Evolutionary conservation across 2,113 vertebrate genomes (phyloP), one percentile per base, ranked within the genome.

Genomic region (Acrocephalus kingi): DNA sequence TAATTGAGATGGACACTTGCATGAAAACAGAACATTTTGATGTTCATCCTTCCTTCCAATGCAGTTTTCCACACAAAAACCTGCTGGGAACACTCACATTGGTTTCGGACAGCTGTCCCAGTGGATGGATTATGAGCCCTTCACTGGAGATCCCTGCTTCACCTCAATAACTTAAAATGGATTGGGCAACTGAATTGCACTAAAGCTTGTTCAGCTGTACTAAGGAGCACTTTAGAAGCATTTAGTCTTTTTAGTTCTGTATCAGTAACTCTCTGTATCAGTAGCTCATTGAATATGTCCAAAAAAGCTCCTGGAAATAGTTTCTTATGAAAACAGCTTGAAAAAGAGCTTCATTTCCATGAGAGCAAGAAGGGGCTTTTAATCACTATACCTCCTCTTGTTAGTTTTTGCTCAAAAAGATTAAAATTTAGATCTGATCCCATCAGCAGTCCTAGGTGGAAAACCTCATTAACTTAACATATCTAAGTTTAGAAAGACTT

Each of bases 11-110:
- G 20, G 73, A 41, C 17, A 54, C 6, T 46, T 64, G 22, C 24
- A 66, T 3, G 7, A 75, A 54, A 62, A 4, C 14, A 54, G 28
- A 41, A 14, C 7, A 23, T 83, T 84, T 85, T 88, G 35, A 37
- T 66, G 58, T 76, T 56, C 46, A 24, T 49, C n/a, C 12, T 71
- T 82, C 48, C 48, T 55, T 62, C 18, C 10, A 59, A 45, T 14
- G 63, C 72, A 17, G 23, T 75, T 67, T 84, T 89, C 30, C 56
- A 64, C 52, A 51, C 39, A 48, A n/a, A 89, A 19, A 15, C 25
- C 31, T 71, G 25, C 39, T 87, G 51, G 21, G 48, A 77, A 7
- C n/a, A 37, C 6, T 73, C 24, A 31, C 0, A 0, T 19, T 62
- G 5, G 0, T 52, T 81, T 84, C 0, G 39, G 63, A 52, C 45